These are phyloP conservation scores for Zalophus californianus DNA, from an alignment of 2,797 vertebrate genomes.

Conservation along the genomic window DNA sequence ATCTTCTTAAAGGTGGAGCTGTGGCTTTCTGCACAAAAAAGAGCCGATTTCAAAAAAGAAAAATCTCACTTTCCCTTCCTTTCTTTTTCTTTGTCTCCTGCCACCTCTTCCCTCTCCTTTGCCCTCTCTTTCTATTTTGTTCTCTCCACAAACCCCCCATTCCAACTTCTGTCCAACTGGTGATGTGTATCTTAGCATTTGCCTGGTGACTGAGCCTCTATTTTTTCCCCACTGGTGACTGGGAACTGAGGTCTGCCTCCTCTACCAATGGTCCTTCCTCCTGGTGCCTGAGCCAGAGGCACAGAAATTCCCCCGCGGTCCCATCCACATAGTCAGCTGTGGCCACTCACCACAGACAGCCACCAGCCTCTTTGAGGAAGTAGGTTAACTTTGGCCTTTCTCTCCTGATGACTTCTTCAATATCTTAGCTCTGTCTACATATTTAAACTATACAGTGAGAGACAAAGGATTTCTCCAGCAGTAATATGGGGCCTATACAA, in stretches of 20 bases:
- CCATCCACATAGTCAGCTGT: background rate
- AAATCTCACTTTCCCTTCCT: background rate
- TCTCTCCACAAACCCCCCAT: background rate
- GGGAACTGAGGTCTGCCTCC: background rate
- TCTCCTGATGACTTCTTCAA: background rate
- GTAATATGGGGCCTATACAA: background rate
- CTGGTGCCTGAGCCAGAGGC: background rate
- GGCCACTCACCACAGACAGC: background rate
- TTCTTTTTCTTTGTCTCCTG: background rate
- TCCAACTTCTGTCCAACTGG: background rate
- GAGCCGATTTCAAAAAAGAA: background rate
- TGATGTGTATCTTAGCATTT: background rate
- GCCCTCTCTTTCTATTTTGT: background rate
- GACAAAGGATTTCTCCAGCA: background rate
- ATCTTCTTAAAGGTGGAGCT: background rate
- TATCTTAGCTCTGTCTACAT: background rate
- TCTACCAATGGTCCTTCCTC: background rate
- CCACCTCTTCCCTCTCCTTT: no score
- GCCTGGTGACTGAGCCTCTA: background rate
- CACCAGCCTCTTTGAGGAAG: constrained; percentile 29
- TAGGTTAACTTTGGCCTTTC: background rate
- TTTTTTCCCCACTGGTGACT: background rate
- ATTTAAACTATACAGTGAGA: background rate
- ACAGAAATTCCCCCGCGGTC: background rate
- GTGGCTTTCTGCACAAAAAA: background rate